These are phyloP conservation scores for Acronicta psi DNA, from an alignment of 2,888 invertebrate species.

Conservation along the genomic window DNA sequence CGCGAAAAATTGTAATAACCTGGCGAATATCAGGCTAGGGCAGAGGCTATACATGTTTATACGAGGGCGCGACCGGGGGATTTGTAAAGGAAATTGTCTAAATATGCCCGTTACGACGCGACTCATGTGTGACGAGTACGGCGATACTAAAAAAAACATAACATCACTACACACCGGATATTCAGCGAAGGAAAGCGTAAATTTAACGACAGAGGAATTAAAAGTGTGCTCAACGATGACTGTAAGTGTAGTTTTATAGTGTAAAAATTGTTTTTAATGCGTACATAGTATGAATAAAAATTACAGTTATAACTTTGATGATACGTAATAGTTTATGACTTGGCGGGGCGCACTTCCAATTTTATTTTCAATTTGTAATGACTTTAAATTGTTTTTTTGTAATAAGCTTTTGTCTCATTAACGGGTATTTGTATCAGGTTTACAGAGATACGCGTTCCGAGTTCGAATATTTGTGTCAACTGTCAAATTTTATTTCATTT, in stretches of 20 bases:
- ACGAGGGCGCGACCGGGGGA: conserved; percentile 76
- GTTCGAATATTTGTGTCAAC: no score
- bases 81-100: conserved; percentile 85
- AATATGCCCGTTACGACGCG: conserved; percentile 74
- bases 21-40: conserved; percentile 79
- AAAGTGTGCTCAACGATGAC: conserved; percentile 33
- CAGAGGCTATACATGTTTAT: conserved; percentile 74
- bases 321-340: conserved; percentile 24
- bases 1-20: conserved; percentile 89
- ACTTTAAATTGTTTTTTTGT: conserved; percentile 3
- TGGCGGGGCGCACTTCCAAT: conserved; percentile 14
- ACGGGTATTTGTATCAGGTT: no score
- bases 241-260: conserved; percentile 31
- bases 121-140: conserved; percentile 60
- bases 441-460: no score
- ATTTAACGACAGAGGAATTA: conserved; percentile 52
- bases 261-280: conserved; percentile 42
- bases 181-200: conserved; percentile 46
- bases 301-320: conserved; percentile 30
- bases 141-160: conserved; percentile 28
- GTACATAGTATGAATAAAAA: conserved; percentile 34
- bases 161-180: conserved; percentile 39
- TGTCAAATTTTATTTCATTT: no score
- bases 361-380: conserved; percentile 26
- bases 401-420: background rate